Percentiles rank a stretch among this genome's conserved stretches.
Evolutionary conservation across 2,797 vertebrate species (phyloP).

Genomic region (Tragopan temminckii): DNA sequence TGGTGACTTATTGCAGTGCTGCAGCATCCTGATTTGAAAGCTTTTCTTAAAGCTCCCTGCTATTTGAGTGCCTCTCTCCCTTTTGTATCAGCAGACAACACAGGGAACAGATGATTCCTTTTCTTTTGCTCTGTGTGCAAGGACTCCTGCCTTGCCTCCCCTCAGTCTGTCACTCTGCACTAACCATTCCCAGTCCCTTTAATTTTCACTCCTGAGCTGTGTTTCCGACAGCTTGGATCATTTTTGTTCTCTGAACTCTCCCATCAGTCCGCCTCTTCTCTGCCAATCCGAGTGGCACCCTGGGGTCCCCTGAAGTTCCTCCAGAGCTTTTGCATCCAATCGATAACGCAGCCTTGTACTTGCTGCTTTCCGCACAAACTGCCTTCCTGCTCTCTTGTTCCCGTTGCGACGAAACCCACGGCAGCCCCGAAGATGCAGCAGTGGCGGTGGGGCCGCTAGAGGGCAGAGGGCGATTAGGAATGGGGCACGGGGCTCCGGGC

Average conservation of each 20-base stretch:
- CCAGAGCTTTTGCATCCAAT: neutral
- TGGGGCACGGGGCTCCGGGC: neutral
- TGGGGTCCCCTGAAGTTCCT: neutral
- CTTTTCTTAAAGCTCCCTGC: neutral
- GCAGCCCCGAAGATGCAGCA: neutral
- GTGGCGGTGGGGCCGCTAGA: constrained; percentile 6
- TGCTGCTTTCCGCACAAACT: neutral
- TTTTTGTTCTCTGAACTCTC: neutral
- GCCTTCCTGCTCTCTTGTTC: neutral
- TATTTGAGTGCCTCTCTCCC: rapidly evolving
- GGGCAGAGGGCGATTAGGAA: constrained; percentile 55
- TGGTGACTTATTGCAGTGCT: neutral
- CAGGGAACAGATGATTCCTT: neutral
- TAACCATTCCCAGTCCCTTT: neutral
- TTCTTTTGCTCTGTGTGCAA: neutral
- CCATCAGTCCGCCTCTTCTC: neutral
- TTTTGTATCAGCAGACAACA: rapidly evolving
- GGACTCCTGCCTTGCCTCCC: neutral
- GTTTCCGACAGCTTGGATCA: neutral
- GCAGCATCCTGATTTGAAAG: neutral
- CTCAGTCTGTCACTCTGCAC: neutral
- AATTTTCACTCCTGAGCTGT: neutral
- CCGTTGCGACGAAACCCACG: rapidly evolving
- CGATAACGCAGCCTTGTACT: neutral
- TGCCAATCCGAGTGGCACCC: neutral